Conservation (phyloP, 1,140 invertebrate species). For the Drosophila micromelanica region DNA sequence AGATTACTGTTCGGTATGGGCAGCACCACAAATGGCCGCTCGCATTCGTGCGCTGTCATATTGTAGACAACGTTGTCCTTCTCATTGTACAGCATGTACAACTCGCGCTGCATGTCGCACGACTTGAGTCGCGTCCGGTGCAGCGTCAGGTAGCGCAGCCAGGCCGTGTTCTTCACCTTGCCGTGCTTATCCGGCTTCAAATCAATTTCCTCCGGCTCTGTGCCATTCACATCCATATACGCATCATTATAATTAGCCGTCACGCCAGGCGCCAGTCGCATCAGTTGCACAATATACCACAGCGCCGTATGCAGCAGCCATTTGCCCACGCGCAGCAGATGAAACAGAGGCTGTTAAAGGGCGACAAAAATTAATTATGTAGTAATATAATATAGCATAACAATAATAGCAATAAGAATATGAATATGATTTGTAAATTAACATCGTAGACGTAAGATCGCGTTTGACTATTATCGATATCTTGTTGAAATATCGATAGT, state of each 20-base stretch:
- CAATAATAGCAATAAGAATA: too few species aligned
- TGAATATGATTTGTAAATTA: too few species aligned
- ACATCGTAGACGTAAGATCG: too few species aligned
- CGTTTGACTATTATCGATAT: too few species aligned
- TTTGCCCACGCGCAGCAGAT: constrained; percentile 79
- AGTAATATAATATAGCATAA: too few species aligned
- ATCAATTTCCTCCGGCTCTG: constrained; percentile 30
- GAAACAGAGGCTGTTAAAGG: constrained; percentile 79
- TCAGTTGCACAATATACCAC: constrained; percentile 84
- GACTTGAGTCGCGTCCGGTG: constrained; percentile 87
- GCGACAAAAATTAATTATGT: too few species aligned
- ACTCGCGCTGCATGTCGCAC: constrained; percentile 82
- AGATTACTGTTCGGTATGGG: constrained; percentile 93
- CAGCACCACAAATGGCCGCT: constrained; percentile 92
- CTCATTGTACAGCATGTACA: constrained; percentile 83
- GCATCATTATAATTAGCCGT: constrained; percentile 84
- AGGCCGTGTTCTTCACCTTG: constrained; percentile 59
- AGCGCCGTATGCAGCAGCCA: constrained; percentile 85
- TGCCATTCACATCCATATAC: constrained; percentile 66
- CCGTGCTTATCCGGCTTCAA: constrained; percentile 46
- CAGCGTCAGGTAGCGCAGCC: constrained; percentile 86
- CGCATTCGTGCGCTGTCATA: constrained; percentile 84
- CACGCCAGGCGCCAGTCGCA: constrained; percentile 77
- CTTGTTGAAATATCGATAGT: too few species aligned
- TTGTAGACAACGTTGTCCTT: constrained; percentile 81